Base-by-base conservation (phyloP, 2,113 vertebrate genomes). In the Tichodroma muraria region DNA sequence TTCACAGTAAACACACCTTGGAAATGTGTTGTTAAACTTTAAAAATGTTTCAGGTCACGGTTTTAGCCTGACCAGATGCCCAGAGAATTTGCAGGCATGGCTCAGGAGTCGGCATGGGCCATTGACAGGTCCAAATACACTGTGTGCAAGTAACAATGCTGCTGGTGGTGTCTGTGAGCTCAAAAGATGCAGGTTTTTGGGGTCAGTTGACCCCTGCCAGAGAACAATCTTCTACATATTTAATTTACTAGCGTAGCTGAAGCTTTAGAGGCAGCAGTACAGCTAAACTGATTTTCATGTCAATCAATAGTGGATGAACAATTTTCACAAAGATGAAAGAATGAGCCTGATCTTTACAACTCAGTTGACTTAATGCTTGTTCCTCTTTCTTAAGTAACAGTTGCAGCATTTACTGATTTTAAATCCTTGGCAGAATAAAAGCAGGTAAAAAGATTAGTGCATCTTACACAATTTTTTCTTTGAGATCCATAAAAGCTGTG, bases 71-170 rank as follows among this genome's bases (percentile, higher is more conserved):
- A 33, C 3, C 28, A 54, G 44, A 23, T 20, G 30, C 25, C 54
- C 66, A 57, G 19, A 42, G 44, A 49, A 70, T 54, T 86, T 73
- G 18, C 35, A 75, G 47, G 27, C 14, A 9, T 23, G 27, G 30
- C 40, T 89, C 80, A 59, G 59, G 52, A 23, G 5, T 50, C 47
- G 66, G 60, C 42, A 24, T 2, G 1, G 42, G 64, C n/a, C n/a
- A 65, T 0, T 5, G 40, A 18, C 33, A 0, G 0, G 3, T 52
- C 16, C 33, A 31, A 45, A 56, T 4, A 17, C 0, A 2, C 27
- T 0, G 0, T 17, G 27, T 60, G 23, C 38, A 15, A 2, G 10
- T 22, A 57, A 30, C 37, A 25, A 38, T 13, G 15, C n/a, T 59
- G 52, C 64, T 75, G 23, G 31, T 3, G 3, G 22, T 8, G 35